Base-by-base conservation (phyloP, 1,140 invertebrate genomes). In the Pinna nobilis region DNA sequence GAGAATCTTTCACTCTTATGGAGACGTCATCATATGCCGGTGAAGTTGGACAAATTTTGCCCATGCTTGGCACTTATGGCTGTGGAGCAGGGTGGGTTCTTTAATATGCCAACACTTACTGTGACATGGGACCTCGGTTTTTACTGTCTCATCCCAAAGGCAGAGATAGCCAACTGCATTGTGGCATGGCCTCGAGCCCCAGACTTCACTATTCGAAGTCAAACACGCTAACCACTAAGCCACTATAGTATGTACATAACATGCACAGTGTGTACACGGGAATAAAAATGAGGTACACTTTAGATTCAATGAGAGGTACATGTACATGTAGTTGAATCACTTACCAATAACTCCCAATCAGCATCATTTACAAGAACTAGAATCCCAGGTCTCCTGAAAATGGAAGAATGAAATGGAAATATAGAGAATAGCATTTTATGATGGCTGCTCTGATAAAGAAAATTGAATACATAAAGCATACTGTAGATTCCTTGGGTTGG, bases 291-390 rank as follows among this genome's bases (percentile, higher is more conserved):
- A 35, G 13, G 33, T 59, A 59, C n/a, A 1, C 28, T 3, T 2
- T 59, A 33, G 33, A 33, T 33, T 30, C n/a, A 59, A 23, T 30
- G 20, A 6, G 18, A 25, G 7, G 5, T 11, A 44, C 37, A 23
- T 44, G 33, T 3, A 32, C 18, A 47, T 32, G 11, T 28, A 33
- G 33, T 49, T n/a, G n/a, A 39, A 51, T 66, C 5, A 65, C 68
- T 78, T 91, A 94, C 94, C 84, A 94, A 85, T 30, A 98, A 88
- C 90, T 98, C 96, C 96, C 96, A 98, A 87, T 98, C 97, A 0
- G 93, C 91, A 80, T 98, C 96, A 85, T 98, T 98, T 7, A 98
- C 92, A 3, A 98, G 88, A 3, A 98, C 96, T 39, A 98, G 89
- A 79, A 98, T 98, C 41, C 97, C 97, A 7, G 96, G 96, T 67